phyloP scores from a whole-genome alignment of 2,888 invertebrate species.

The Drosophila kanekoi region DNA sequence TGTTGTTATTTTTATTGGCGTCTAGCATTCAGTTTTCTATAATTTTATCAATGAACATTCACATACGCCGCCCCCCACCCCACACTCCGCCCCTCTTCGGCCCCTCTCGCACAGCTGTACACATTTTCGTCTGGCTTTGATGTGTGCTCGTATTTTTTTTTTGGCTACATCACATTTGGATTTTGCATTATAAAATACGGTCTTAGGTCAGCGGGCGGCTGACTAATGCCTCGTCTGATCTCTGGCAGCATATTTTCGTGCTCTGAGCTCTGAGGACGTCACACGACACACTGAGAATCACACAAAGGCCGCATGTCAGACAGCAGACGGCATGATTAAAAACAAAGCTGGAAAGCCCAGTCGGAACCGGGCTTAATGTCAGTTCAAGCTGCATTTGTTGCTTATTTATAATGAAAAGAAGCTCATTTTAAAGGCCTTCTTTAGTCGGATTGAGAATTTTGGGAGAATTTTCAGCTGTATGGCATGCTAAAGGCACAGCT shows the following conservation, averaged over 20 bases:
- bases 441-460: not conserved
- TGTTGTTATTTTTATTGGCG: conserved; percentile 54
- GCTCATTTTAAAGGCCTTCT: too few relatives aligned
- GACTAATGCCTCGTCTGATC: conserved; percentile 34
- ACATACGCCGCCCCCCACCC: conserved; percentile 9
- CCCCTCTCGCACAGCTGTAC: conserved; percentile 33
- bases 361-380: not conserved
- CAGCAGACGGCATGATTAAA: conserved; percentile 37
- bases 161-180: conserved; percentile 24
- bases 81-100: too few relatives aligned
- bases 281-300: conserved; percentile 52
- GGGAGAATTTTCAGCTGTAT: not conserved
- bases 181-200: conserved; percentile 24
- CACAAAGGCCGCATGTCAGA: conserved; percentile 63
- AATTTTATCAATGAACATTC: conserved; percentile 59
- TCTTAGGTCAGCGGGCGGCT: conserved; percentile 38
- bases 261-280: conserved; percentile 34
- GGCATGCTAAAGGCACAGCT: not conserved
- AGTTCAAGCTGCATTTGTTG: not conserved
- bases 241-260: not conserved
- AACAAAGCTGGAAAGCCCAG: conserved; percentile 1
- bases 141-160: conserved; percentile 19
- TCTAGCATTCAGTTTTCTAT: conserved; percentile 52
- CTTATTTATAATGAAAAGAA: too few relatives aligned
- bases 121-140: conserved; percentile 53